Base-by-base conservation (phyloP, 2,113 vertebrate species). In the Phocoena sinus region DNA sequence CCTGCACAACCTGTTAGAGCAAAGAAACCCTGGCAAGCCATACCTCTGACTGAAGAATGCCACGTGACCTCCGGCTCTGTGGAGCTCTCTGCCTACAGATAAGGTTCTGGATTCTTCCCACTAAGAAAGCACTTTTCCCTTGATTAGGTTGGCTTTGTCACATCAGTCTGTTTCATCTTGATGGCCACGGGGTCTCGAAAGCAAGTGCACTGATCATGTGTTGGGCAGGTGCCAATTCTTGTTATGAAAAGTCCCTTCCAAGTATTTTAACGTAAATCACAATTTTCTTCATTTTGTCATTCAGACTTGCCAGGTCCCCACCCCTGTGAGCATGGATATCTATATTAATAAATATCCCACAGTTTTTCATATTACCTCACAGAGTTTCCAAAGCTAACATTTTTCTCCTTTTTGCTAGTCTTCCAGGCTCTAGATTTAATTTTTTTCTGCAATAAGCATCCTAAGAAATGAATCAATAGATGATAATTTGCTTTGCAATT, bases 401-500 rank as follows among this genome's bases (percentile, higher is more conserved):
- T 71, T 85, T 84, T 8, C 62, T 11, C 67, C 8, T 14, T 80
- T 90, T 92, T 96, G 36, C 70, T 65, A 82, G 44, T 14, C 18
- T 96, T 36, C 6, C n/a, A 41, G 81, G 74, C 91, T 83, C 60
- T 85, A 44, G 23, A 77, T 93, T 94, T 96, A 97, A 79, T 82
- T 97, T 74, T 88, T 91, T 88, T 91, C 38, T 85, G 63, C 89
- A 74, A 3, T 68, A 79, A 97, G 68, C 33, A 79, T 56, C 71
- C 60, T 83, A 89, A 88, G 38, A 97, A 97, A 82, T 97, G 95
- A 95, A 15, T 96, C 87, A 95, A 85, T 89, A 87, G 62, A 47
- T 97, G 47, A 26, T 94, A n/a, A 91, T 92, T 94, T 28, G 12
- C 96, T 98, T 97, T 98, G 73, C 87, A 97, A 1, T 97, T 62